Evolutionary conservation across 2,888 invertebrate species (phyloP), one percentile per base, ranked within the genome.

Genomic region (Zonitis immaculata): DNA sequence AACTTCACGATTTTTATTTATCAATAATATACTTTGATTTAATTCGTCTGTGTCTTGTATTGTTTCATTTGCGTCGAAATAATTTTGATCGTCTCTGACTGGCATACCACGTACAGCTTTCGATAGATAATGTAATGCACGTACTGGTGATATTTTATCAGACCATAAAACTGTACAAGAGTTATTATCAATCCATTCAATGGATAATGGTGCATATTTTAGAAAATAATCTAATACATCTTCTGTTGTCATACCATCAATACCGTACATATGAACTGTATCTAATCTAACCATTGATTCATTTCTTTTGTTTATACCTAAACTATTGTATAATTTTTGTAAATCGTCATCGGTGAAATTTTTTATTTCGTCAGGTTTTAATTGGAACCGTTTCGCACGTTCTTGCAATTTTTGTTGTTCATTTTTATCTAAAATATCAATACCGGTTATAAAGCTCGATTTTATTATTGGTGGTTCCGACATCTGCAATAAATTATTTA

Each of bases 171-270:
- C 80, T 71, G 86, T 86, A 86, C 91, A 92, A 64, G 88, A 87
- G 61, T 80, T 77, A 69, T 89, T 87, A 76, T 87, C 86, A 53
- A 91, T 83, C 89, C 90, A 91, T 76, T 92, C 91, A 47, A 92
- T 79, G 8, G 84, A 84, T 9, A 83, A 77, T n/a, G 92, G 90
- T 47, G 83, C 84, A 72, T 85, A 89, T 61, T 86, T 85, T 70
- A 83, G 80, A 69, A 92, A 87, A 74, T 91, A 91, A 61, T 84
- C 82, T 70, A 91, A 87, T 46, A 92, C 82, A 72, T 92, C 90
- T 69, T 85, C 82, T 3, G 89, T 88, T 62, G 81, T 85, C 79
- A 92, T 83, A 28, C 87, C 83, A 63, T 87, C 82, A 1, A 87
- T 83, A 45, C 91, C 91, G 69, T 84, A 78, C 69, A 92, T 77